Percentiles rank a stretch among this genome's conserved stretches.
Evolutionary conservation across 92 coral and sea anemone species (phyloP).

Genomic region (Epizoanthus ramosus): DNA sequence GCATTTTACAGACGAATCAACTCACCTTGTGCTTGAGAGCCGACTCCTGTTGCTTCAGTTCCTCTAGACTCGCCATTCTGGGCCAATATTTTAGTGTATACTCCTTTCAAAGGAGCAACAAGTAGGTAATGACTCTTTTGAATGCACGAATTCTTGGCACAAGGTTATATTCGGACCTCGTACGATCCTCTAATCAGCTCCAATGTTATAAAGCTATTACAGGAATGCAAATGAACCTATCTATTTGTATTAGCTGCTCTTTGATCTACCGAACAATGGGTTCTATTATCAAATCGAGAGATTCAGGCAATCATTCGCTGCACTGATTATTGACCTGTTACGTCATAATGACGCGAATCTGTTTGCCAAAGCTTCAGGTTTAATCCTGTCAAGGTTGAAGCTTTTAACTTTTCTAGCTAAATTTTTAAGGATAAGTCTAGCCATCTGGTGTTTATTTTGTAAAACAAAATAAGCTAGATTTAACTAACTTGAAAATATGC

Average conservation of each 20-base stretch:
- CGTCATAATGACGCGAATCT: conserved; percentile 33
- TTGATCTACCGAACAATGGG: conserved; percentile 36
- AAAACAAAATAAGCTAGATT: too few relatives aligned
- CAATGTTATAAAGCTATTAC: conserved; percentile 39
- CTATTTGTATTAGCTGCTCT: conserved; percentile 18
- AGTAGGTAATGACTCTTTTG: background rate
- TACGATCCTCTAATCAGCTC: conserved; percentile 31
- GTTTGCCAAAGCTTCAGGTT: background rate
- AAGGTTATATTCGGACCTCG: conserved; percentile 12
- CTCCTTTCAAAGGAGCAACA: background rate
- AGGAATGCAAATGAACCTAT: conserved; percentile 45
- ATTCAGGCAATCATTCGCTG: conserved; percentile 30
- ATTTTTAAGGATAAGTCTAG: too few relatives aligned
- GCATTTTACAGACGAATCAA: background rate
- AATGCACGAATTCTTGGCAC: conserved; percentile 16
- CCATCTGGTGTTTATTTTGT: too few relatives aligned
- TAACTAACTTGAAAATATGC: too few relatives aligned
- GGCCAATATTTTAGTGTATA: conserved; percentile 10
- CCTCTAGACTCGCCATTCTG: conserved; percentile 33
- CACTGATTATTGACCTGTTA: background rate
- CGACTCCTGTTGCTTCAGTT: conserved; percentile 40
- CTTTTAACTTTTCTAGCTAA: background rate
- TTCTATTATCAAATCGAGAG: conserved; percentile 27
- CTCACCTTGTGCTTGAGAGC: conserved; percentile 36
- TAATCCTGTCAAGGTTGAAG: conserved; percentile 13